Conservation (phyloP, 1,140 invertebrate genomes). For the Aphidius gifuensis region DNA sequence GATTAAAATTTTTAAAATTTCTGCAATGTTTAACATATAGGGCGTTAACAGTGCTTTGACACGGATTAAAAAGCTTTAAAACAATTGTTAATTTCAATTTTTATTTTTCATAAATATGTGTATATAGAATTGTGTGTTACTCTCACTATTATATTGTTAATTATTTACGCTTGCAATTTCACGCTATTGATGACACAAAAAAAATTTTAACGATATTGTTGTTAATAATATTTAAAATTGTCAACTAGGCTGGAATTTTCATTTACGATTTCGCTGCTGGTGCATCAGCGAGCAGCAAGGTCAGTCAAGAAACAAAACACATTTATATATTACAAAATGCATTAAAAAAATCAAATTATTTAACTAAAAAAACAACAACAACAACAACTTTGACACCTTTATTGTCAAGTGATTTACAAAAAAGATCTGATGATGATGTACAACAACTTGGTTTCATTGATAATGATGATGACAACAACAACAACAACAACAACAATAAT, state of each 20-base stretch:
- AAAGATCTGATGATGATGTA: constrained; percentile 29
- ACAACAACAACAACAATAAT: not conserved
- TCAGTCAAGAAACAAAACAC: constrained; percentile 48
- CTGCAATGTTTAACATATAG: constrained; percentile 49
- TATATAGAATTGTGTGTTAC: not conserved
- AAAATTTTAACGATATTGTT: not conserved
- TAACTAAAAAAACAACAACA: constrained; percentile 14
- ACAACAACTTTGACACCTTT: constrained; percentile 12
- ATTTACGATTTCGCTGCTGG: constrained; percentile 51
- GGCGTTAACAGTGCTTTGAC: constrained; percentile 47
- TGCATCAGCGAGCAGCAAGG: constrained; percentile 41
- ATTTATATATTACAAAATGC: constrained; percentile 46
- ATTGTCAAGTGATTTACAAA: constrained; percentile 25
- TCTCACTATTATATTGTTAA: constrained; percentile 6
- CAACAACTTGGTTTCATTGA: not conserved
- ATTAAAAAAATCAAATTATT: constrained; percentile 30
- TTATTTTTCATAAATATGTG: constrained; percentile 13
- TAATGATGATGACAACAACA: constrained; percentile 15
- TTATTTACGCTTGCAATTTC: constrained; percentile 1
- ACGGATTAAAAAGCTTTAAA: constrained; percentile 31
- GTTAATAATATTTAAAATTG: constrained; percentile 3
- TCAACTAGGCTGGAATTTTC: constrained; percentile 46
- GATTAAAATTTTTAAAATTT: constrained; percentile 38
- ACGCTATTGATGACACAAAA: constrained; percentile 1
- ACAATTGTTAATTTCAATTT: constrained; percentile 3